phyloP scores from a whole-genome alignment of 2,888 invertebrate genomes.

The Troides oblongomaculatus region DNA sequence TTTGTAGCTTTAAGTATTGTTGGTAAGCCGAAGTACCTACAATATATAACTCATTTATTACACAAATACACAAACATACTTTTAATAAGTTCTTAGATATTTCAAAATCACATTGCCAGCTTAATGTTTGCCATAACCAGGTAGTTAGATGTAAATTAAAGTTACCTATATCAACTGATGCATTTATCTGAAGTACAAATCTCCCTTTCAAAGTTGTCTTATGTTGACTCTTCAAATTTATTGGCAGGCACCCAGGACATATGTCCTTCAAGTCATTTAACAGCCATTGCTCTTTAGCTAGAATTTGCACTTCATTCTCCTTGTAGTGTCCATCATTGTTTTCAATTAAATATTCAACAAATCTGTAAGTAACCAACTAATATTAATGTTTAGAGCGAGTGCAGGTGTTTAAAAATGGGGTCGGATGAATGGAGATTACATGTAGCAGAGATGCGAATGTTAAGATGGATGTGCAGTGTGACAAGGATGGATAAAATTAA shows the following conservation, averaged over 20 bases:
- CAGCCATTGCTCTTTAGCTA: conserved; percentile 84
- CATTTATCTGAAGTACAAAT: conserved; percentile 83
- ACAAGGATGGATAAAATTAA: no score
- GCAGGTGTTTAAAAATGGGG: no score
- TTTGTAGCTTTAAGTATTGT: conserved; percentile 79
- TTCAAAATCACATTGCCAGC: no score
- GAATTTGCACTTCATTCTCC: conserved; percentile 72
- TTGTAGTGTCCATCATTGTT: conserved; percentile 60
- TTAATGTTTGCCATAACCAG: no score
- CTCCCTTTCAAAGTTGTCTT: conserved; percentile 74
- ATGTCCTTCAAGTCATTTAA: conserved; percentile 83
- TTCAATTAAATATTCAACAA: conserved; percentile 77
- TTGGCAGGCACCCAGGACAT: conserved; percentile 81
- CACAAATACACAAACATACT: no score
- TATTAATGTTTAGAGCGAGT: no score
- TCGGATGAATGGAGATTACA: no score
- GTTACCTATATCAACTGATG: conserved; percentile 81
- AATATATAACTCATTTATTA: no score
- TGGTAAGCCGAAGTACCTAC: conserved; percentile 78
- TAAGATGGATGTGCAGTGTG: no score
- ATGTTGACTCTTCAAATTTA: conserved; percentile 67
- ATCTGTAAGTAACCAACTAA: conserved; percentile 49
- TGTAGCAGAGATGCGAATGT: no score
- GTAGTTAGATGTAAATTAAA: conserved; percentile 38
- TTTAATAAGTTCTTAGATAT: no score